Conservation (phyloP, 2,888 invertebrate genomes). For the Sisyra terminalis region DNA sequence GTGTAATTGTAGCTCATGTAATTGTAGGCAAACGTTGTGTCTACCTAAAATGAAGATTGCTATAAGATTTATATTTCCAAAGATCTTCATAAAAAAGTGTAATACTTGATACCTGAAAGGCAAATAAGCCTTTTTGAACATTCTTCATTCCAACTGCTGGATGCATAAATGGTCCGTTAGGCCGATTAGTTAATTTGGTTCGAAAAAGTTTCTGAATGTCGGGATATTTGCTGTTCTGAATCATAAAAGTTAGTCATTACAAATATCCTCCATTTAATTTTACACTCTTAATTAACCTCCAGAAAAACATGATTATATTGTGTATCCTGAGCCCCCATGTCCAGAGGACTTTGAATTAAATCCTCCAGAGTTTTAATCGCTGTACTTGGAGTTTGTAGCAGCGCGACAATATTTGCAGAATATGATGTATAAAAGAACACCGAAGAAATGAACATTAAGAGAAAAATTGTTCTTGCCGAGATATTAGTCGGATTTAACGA, state of each 20-base stretch:
- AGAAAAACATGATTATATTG: too few relatives aligned
- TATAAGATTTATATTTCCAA: too few relatives aligned
- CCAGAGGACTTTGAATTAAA: slow-evolving; percentile 19
- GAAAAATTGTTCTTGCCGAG: slow-evolving; percentile 38
- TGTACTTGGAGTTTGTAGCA: slow-evolving; percentile 54
- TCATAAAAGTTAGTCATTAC: too few relatives aligned
- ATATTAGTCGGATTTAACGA: background rate
- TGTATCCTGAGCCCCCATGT: slow-evolving; percentile 39
- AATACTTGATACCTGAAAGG: slow-evolving; percentile 39
- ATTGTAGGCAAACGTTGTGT: slow-evolving; percentile 38
- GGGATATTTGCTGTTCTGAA: slow-evolving; percentile 36
- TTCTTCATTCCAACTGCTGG: slow-evolving; percentile 36
- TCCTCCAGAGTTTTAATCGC: slow-evolving; percentile 46
- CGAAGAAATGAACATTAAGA: slow-evolving; percentile 41
- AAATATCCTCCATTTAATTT: too few relatives aligned
- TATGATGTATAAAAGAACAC: slow-evolving; percentile 61
- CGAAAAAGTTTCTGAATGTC: slow-evolving; percentile 32
- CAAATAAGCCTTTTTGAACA: slow-evolving; percentile 36
- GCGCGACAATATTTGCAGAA: slow-evolving; percentile 57
- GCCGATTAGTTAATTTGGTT: slow-evolving; percentile 36
- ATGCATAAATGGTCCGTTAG: slow-evolving; percentile 33
- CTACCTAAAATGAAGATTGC: too few relatives aligned
- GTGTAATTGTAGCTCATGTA: slow-evolving; percentile 41
- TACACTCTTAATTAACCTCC: too few relatives aligned
- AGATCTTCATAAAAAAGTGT: too few relatives aligned